phyloP scores from a whole-genome alignment of 64 coral and sea anemone species.

The Montipora capricornis region DNA sequence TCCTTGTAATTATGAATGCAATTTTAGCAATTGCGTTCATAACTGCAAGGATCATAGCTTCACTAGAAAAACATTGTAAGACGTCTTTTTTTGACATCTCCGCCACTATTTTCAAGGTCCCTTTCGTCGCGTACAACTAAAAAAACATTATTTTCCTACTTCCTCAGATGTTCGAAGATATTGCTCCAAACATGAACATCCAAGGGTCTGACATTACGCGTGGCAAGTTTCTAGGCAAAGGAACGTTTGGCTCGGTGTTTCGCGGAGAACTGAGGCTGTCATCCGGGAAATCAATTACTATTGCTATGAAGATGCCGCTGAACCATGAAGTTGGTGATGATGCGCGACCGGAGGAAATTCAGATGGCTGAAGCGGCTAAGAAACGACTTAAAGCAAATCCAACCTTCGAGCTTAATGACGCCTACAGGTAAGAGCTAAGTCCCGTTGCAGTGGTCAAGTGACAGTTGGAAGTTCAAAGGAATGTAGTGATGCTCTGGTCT shows the following conservation, averaged over 20 bases:
- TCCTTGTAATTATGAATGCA: no score
- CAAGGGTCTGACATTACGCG: slow-evolving; percentile 72
- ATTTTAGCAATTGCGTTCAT: no score
- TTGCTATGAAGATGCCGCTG: slow-evolving; percentile 99
- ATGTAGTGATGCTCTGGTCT: no score
- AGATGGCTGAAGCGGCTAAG: slow-evolving; percentile 84
- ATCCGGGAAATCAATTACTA: slow-evolving; percentile 47
- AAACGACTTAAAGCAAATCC: slow-evolving; percentile 86
- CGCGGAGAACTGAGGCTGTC: slow-evolving; percentile 82
- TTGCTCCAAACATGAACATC: slow-evolving; percentile 85
- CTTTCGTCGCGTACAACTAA: no score
- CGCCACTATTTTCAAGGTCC: no score
- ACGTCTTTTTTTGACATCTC: no score
- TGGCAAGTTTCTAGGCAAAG: slow-evolving; percentile 89
- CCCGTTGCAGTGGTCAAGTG: not conserved
- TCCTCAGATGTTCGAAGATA: slow-evolving; percentile 95
- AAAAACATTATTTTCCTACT: not conserved
- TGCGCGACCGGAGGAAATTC: slow-evolving; percentile 75
- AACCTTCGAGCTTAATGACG: slow-evolving; percentile 87
- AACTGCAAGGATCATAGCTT: no score
- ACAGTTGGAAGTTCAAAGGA: no score
- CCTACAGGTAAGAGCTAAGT: slow-evolving; percentile 77
- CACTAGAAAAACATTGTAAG: no score
- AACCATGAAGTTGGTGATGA: slow-evolving; percentile 92
- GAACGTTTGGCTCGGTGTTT: slow-evolving; percentile 96